These are phyloP conservation scores for Pinna nobilis DNA, from an alignment of 1,140 invertebrate species.

Conservation along the genomic window DNA sequence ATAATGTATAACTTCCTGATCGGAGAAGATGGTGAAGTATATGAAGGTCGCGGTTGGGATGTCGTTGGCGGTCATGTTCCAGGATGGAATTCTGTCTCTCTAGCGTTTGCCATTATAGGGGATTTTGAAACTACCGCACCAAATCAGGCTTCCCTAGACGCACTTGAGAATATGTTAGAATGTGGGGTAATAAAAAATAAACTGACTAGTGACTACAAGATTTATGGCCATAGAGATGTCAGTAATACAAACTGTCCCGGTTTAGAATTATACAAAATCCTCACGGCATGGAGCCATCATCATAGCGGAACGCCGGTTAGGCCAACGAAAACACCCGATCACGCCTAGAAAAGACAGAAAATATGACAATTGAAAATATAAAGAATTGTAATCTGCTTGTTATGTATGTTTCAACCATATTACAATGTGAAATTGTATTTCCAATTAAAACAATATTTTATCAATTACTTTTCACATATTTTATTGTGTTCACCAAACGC, in stretches of 20 bases:
- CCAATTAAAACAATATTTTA: too few relatives aligned
- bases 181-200: conserved; percentile 69
- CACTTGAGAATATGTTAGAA: conserved; percentile 69
- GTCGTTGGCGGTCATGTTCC: conserved; percentile 80
- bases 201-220: conserved; percentile 71
- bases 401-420: too few relatives aligned
- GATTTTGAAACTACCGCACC: conserved; percentile 53
- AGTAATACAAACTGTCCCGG: conserved; percentile 75
- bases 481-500: too few relatives aligned
- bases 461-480: too few relatives aligned
- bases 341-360: too few relatives aligned
- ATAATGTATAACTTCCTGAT: conserved; percentile 84
- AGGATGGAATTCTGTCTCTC: conserved; percentile 79
- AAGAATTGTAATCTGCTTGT: too few relatives aligned
- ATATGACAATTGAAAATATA: too few relatives aligned
- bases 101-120: conserved; percentile 45
- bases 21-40: conserved; percentile 84
- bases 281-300: conserved; percentile 76
- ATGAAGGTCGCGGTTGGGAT: conserved; percentile 85
- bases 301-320: neutral
- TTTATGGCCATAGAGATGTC: conserved; percentile 76
- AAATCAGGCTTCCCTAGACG: conserved; percentile 67
- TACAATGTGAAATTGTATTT: too few relatives aligned
- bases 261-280: conserved; percentile 75
- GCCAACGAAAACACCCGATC: conserved; percentile 10